These are phyloP conservation scores for Caenorhabditis tropicalis DNA, from an alignment of 1,140 invertebrate genomes.

Conservation along the genomic window DNA sequence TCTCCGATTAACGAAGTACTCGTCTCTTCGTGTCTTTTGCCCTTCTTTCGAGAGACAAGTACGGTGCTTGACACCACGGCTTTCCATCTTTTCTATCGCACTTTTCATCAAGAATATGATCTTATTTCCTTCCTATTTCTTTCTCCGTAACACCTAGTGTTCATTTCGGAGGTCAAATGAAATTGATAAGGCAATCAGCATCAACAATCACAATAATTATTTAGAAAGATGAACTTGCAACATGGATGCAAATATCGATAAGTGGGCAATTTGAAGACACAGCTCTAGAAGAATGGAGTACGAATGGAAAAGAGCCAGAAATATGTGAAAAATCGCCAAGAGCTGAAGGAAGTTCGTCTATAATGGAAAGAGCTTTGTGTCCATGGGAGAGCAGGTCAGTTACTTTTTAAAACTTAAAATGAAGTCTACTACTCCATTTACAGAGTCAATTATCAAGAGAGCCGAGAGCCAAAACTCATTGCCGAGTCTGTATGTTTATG, in stretches of 20 bases:
- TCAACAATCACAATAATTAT: conserved; percentile 9
- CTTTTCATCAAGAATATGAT: background rate
- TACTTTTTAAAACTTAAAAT: background rate
- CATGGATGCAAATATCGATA: conserved; percentile 49
- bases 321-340: conserved; percentile 46
- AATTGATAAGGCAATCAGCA: background rate
- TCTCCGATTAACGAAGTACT: background rate
- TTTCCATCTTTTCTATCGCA: conserved; percentile 17
- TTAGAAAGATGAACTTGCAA: conserved; percentile 47
- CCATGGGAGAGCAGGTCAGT: conserved; percentile 48
- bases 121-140: background rate
- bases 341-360: conserved; percentile 28
- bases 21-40: background rate
- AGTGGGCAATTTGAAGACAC: conserved; percentile 12
- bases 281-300: conserved; percentile 34
- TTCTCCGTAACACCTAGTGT: background rate
- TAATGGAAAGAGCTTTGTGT: conserved; percentile 50
- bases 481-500: conserved; percentile 48
- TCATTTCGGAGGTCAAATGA: background rate
- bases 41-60: background rate
- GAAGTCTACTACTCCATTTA: background rate
- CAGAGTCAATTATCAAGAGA: conserved; percentile 51
- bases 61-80: conserved; percentile 28
- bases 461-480: conserved; percentile 40
- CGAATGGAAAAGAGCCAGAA: conserved; percentile 26